These are phyloP conservation scores for Acronicta aceris DNA, from an alignment of 2,888 invertebrate species.

Conservation along the genomic window DNA sequence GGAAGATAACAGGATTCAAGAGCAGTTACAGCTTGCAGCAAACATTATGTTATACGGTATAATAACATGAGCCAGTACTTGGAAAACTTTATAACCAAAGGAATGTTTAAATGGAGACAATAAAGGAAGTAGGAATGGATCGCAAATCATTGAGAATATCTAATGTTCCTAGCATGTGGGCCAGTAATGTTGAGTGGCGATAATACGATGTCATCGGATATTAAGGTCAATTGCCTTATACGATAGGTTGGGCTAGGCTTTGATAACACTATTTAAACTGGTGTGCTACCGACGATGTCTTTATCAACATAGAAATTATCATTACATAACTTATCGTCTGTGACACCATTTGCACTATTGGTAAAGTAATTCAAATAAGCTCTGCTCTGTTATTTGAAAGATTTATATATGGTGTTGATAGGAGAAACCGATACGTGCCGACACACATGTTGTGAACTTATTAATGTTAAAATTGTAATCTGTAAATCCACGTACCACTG, in stretches of 20 bases:
- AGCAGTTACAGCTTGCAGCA: slow-evolving; percentile 21
- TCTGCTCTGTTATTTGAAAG: slow-evolving; percentile 18
- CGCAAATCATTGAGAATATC: slow-evolving; percentile 39
- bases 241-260: slow-evolving; percentile 74
- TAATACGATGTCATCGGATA: slow-evolving; percentile 76
- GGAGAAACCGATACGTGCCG: not conserved
- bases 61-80: slow-evolving; percentile 25
- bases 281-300: slow-evolving; percentile 66
- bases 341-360: slow-evolving; percentile 55
- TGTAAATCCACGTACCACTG: not conserved
- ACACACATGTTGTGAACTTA: not conserved
- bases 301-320: slow-evolving; percentile 67
- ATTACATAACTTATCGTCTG: slow-evolving; percentile 65
- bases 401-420: slow-evolving; percentile 4
- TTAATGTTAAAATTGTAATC: not conserved
- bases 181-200: slow-evolving; percentile 63
- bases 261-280: slow-evolving; percentile 78
- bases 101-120: slow-evolving; percentile 32
- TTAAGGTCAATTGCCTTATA: slow-evolving; percentile 80
- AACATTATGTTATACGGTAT: slow-evolving; percentile 22
- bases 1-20: slow-evolving; percentile 43
- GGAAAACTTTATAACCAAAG: slow-evolving; percentile 27
- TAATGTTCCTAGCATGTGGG: slow-evolving; percentile 52
- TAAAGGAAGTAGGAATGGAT: slow-evolving; percentile 38
- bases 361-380: slow-evolving; percentile 23